Evolutionary conservation across 2,797 vertebrate species (phyloP).

Genomic region (Austrolebias charrua): DNA sequence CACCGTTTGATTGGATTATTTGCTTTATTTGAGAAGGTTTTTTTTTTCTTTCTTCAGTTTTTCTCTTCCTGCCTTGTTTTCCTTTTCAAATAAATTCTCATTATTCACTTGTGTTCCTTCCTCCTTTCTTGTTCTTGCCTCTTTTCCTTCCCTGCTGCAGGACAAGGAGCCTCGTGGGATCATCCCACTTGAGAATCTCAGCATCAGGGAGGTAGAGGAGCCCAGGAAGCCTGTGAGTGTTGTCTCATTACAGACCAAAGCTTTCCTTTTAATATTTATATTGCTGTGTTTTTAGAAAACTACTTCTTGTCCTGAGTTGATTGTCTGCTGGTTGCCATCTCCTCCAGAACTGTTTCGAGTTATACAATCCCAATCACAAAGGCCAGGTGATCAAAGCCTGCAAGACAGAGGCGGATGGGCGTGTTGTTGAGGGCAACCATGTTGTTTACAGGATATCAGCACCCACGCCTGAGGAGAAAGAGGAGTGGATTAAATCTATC

Average conservation of each 20-base stretch:
- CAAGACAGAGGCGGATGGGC: constrained; percentile 95
- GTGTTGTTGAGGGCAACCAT: constrained; percentile 97
- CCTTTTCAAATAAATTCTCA: neutral
- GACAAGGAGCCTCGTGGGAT: constrained; percentile 97
- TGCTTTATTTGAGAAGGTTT: neutral
- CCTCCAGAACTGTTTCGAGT: constrained; percentile 94
- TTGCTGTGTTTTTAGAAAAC: neutral
- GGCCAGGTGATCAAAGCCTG: constrained; percentile 98
- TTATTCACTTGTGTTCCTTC: constrained; percentile 21
- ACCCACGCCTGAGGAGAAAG: constrained; percentile 94
- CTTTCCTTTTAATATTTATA: neutral
- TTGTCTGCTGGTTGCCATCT: constrained; percentile 11
- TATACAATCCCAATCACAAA: constrained; percentile 96
- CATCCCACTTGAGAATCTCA: constrained; percentile 95
- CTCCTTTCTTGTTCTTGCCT: constrained; percentile 19
- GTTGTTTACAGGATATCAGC: constrained; percentile 97
- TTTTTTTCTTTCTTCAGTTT: neutral
- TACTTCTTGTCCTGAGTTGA: neutral
- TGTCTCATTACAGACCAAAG: constrained; percentile 32
- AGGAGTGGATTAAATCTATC: constrained; percentile 99
- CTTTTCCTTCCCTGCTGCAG: constrained; percentile 65
- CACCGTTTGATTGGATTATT: neutral
- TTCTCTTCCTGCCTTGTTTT: neutral
- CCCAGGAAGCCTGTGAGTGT: constrained; percentile 91
- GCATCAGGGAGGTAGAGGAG: constrained; percentile 96